Evolutionary conservation across 2,888 invertebrate species (phyloP).

Genomic region (Punctoribates punctum): DNA sequence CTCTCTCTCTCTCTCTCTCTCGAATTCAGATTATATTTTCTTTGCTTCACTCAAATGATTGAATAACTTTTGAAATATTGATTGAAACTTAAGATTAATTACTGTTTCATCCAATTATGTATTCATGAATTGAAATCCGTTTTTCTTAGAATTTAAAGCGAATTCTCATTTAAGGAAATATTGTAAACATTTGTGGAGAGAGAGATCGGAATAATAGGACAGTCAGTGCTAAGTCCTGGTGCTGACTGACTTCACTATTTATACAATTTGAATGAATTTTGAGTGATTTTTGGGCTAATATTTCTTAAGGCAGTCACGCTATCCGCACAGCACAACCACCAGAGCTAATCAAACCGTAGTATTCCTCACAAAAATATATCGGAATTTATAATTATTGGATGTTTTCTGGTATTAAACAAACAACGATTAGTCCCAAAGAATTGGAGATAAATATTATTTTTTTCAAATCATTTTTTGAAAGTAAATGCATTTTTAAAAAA

Average conservation of each 20-base stretch:
- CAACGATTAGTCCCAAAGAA: not conserved
- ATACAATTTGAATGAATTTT: not conserved
- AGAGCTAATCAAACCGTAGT: not conserved
- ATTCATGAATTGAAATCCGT: not conserved
- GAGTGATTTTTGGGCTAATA: not conserved
- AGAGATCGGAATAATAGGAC: not conserved
- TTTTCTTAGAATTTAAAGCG: not conserved
- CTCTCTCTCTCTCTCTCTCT: too few species aligned
- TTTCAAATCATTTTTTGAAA: too few species aligned
- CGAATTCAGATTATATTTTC: too few species aligned
- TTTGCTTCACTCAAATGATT: not conserved
- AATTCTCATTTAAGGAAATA: too few species aligned
- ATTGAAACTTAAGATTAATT: not conserved
- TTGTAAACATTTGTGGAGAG: not conserved
- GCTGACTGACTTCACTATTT: not conserved
- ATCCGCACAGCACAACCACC: not conserved
- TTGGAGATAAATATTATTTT: not conserved
- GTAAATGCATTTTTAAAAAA: too few species aligned
- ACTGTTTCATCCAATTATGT: not conserved
- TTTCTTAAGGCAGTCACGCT: conserved; percentile 21
- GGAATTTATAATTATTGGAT: not conserved
- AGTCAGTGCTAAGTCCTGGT: not conserved
- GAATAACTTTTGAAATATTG: not conserved
- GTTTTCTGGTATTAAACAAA: not conserved
- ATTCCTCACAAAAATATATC: too few species aligned